These are phyloP conservation scores for Ectobius pallidus DNA, from an alignment of 2,888 invertebrate genomes.

Conservation along the genomic window DNA sequence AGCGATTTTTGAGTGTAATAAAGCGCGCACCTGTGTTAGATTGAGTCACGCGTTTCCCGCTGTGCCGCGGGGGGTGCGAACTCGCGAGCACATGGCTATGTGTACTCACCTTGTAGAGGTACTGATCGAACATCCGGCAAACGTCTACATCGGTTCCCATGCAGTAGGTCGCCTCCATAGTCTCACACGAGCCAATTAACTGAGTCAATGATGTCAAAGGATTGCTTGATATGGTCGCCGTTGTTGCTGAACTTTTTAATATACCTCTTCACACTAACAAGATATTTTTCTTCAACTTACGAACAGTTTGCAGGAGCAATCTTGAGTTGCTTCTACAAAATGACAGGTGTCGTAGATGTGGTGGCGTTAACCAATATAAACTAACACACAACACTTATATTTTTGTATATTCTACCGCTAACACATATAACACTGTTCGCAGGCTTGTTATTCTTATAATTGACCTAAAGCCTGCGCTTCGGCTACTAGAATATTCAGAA, in stretches of 20 bases:
- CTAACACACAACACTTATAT: slow-evolving; percentile 7
- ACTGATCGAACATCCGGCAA: slow-evolving; percentile 70
- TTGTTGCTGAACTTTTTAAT: neutral
- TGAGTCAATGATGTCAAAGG: slow-evolving; percentile 3
- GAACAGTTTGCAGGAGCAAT: neutral
- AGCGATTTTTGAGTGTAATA: no score
- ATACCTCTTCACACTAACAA: no score
- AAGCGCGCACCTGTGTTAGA: no score
- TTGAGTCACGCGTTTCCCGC: no score
- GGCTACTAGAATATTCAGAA: neutral
- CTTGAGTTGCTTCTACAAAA: neutral
- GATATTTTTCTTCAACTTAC: no score
- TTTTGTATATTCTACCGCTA: neutral
- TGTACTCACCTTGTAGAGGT: slow-evolving; percentile 66
- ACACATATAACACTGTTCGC: slow-evolving; percentile 6
- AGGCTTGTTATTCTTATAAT: neutral
- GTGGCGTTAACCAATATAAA: neutral
- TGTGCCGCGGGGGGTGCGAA: no score
- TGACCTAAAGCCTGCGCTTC: neutral
- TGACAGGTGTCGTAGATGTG: neutral
- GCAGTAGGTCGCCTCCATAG: slow-evolving; percentile 68
- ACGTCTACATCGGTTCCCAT: slow-evolving; percentile 64
- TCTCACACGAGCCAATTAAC: slow-evolving; percentile 33
- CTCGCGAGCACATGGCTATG: no score
- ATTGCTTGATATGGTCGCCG: slow-evolving; percentile 23